phyloP scores from a whole-genome alignment of 2,797 vertebrate genomes.

The Sebastes goodei region DNA sequence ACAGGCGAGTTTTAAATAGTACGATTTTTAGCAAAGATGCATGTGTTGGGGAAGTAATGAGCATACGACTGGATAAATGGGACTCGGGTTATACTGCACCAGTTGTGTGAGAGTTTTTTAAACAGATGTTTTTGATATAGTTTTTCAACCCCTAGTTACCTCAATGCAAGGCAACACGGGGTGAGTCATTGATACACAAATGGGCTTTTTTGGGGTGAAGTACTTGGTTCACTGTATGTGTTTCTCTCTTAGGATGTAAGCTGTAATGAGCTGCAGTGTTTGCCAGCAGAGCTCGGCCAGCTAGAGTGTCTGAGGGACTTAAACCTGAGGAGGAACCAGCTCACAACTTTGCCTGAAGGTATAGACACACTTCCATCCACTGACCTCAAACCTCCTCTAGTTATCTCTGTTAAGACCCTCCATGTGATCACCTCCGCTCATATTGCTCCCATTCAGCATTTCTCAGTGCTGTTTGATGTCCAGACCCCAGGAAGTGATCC shows the following conservation, averaged over 20 bases:
- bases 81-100: too few relatives aligned
- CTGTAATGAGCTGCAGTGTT: slow-evolving; percentile 90
- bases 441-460: not conserved
- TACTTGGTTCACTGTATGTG: not conserved
- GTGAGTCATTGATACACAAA: too few relatives aligned
- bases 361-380: not conserved
- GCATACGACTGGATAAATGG: too few relatives aligned
- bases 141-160: too few relatives aligned
- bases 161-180: too few relatives aligned
- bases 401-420: too few relatives aligned
- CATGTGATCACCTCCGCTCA: not conserved
- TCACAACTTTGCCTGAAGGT: slow-evolving; percentile 89
- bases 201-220: too few relatives aligned
- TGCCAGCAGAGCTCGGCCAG: slow-evolving; percentile 87
- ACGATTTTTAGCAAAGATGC: too few relatives aligned
- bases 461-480: not conserved
- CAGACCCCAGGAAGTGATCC: not conserved
- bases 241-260: slow-evolving; percentile 86
- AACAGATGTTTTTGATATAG: too few relatives aligned
- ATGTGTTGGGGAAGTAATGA: too few relatives aligned
- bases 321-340: slow-evolving; percentile 89
- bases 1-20: too few relatives aligned
- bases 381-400: not conserved
- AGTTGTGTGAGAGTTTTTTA: too few relatives aligned
- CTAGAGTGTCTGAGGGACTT: slow-evolving; percentile 89